Conservation (phyloP, 2,113 vertebrate genomes). For the Hypanus sabinus region DNA sequence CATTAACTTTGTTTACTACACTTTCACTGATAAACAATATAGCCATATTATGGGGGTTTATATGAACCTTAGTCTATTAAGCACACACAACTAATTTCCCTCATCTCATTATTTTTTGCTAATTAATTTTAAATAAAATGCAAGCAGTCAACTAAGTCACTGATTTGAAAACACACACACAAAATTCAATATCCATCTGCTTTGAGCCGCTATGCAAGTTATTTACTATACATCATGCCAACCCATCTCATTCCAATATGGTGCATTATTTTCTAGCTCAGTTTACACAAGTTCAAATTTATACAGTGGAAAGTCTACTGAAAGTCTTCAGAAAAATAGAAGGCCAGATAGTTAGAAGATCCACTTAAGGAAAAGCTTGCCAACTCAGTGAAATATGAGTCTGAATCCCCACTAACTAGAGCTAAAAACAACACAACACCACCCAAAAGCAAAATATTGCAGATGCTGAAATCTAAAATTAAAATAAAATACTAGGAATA, state of each 20-base stretch:
- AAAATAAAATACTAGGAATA: not conserved
- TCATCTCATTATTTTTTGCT: not conserved
- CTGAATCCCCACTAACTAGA: not conserved
- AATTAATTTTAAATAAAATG: not conserved
- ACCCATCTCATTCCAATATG: not conserved
- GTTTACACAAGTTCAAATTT: slow-evolving; percentile 18
- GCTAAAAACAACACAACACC: not conserved
- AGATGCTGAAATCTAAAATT: too few species aligned
- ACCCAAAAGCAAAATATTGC: not conserved
- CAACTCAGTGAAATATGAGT: not conserved
- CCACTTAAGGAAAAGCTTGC: not conserved
- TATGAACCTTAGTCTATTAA: not conserved
- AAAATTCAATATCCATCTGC: slow-evolving; percentile 30
- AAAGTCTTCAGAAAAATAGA: not conserved
- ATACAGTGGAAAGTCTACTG: not conserved
- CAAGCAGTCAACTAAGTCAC: not conserved
- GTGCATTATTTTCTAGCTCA: not conserved
- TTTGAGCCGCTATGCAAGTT: not conserved
- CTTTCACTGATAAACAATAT: not conserved
- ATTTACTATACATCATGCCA: not conserved
- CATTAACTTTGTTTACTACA: not conserved
- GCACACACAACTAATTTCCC: not conserved
- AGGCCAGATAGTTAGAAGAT: not conserved
- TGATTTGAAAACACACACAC: not conserved
- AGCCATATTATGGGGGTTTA: not conserved